Evolutionary conservation across 2,113 vertebrate species (phyloP), one percentile per base, ranked within the genome.

Genomic region (Zapornia atra): DNA sequence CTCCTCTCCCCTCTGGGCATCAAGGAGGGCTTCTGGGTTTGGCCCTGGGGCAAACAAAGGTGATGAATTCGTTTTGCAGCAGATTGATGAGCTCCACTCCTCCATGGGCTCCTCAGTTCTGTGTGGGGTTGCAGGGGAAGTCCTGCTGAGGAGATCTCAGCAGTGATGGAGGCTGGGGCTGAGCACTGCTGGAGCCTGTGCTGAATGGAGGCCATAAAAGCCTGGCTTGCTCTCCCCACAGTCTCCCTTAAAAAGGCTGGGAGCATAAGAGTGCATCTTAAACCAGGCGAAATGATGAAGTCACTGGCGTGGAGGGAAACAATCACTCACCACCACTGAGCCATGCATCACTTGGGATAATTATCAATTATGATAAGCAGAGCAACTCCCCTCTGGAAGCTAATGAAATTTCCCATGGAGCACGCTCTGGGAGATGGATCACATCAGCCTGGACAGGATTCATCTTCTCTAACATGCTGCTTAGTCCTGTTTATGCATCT

Each of bases 291-390:
- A 60, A 77, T 60, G 86, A 90, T 85, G 92, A 72, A 96, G 60
- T 48, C 80, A 64, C 34, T 85, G 83, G 56, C 0, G 2, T 63
- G 60, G 87, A 85, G 71, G 70, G 66, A 84, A 78, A 28, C 44
- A 53, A 78, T 92, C 87, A 17, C 36, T 91, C 75, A 88, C 4
- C 65, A 42, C 51, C 40, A 15, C 65, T 44, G 50, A 75, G 40
- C 56, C 15, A 10, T 65, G 76, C 56, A 82, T 88, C 90, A 78
- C 75, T 40, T 8, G 33, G 75, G 66, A 24, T 93, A 88, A 94
- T 93, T 82, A 94, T 82, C 80, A 65, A 88, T 88, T 86, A 82
- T 60, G 56, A 56, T 19, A 50, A 82, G 72, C 83, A 93, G 80
- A 78, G 84, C 50, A 44, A 51, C 76, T 91, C 87, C 56, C 87